Evolutionary conservation across 2,888 invertebrate species (phyloP).

Genomic region (Pycnomerus fuliginosus): DNA sequence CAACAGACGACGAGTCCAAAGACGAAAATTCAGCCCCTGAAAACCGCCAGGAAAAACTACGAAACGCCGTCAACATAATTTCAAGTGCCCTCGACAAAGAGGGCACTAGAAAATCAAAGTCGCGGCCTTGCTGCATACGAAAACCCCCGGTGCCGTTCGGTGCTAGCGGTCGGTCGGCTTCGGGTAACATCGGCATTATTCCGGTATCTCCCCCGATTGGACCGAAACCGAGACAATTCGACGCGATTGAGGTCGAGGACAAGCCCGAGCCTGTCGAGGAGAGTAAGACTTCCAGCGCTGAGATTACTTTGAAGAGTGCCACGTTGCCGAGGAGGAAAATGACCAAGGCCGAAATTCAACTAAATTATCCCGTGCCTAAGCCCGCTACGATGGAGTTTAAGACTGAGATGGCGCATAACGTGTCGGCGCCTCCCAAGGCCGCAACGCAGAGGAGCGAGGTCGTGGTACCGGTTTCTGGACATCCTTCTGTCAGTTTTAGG

Average conservation of each 20-base stretch:
- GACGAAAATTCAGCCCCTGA: conserved; percentile 26
- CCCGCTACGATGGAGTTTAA: conserved; percentile 57
- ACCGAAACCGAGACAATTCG: conserved; percentile 41
- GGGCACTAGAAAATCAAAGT: conserved; percentile 52
- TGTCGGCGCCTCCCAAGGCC: conserved; percentile 51
- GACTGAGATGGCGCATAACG: conserved; percentile 63
- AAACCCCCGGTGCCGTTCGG: conserved; percentile 71
- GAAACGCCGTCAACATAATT: conserved; percentile 72
- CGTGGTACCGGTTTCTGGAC: conserved; percentile 57
- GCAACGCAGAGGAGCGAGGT: conserved; percentile 59
- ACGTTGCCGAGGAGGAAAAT: conserved; percentile 66
- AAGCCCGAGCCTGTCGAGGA: conserved; percentile 38
- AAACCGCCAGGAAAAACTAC: conserved; percentile 59
- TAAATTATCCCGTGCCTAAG: conserved; percentile 56
- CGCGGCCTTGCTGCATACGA: conserved; percentile 50
- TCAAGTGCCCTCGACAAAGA: conserved; percentile 64
- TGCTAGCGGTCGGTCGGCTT: conserved; percentile 57
- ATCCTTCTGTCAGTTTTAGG: conserved; percentile 43
- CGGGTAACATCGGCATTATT: conserved; percentile 55
- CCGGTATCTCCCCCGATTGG: conserved; percentile 39
- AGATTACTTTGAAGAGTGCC: conserved; percentile 66
- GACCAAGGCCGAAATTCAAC: conserved; percentile 63
- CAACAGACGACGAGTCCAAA: conserved; percentile 29
- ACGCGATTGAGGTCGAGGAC: conserved; percentile 32
- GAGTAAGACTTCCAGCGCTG: conserved; percentile 62